These are phyloP conservation scores for Ptychadena robeensis DNA, from an alignment of 2,797 vertebrate genomes.

Conservation along the genomic window DNA sequence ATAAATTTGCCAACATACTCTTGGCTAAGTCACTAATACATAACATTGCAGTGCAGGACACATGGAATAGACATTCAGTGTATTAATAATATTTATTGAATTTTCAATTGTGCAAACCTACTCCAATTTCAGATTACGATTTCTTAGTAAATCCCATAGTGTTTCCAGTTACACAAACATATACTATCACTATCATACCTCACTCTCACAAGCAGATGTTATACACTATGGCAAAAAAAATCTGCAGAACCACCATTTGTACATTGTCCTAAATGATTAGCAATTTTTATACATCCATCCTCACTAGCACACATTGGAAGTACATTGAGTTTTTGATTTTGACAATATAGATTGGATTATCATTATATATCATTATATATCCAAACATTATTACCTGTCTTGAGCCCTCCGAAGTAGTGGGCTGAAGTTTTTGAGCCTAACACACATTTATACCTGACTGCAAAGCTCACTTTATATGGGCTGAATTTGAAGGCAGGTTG, in stretches of 20 bases:
- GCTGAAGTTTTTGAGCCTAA: conserved; percentile 6
- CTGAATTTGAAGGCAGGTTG: conserved; percentile 1
- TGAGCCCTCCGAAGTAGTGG: conserved; percentile 14
- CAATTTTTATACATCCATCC: background rate
- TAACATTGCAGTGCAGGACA: background rate
- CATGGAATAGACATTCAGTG: background rate
- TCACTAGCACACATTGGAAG: background rate
- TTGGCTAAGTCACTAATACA: background rate
- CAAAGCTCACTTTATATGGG: background rate
- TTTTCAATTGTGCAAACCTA: background rate
- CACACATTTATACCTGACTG: background rate
- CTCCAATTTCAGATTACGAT: background rate
- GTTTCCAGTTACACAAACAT: background rate
- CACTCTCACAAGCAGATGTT: background rate
- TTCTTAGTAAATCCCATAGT: background rate
- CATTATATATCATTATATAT: conserved; percentile 14
- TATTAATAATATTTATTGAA: background rate
- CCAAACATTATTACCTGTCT: background rate
- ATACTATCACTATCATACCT: background rate
- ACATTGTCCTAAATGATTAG: background rate
- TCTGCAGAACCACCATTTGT: background rate
- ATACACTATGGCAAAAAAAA: background rate
- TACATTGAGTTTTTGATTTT: background rate
- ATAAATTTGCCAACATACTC: background rate
- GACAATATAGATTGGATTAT: background rate